Evolutionary conservation across 37 sponge, comb jelly and placozoan species (phyloP).

Genomic region (Halichondria panicea): DNA sequence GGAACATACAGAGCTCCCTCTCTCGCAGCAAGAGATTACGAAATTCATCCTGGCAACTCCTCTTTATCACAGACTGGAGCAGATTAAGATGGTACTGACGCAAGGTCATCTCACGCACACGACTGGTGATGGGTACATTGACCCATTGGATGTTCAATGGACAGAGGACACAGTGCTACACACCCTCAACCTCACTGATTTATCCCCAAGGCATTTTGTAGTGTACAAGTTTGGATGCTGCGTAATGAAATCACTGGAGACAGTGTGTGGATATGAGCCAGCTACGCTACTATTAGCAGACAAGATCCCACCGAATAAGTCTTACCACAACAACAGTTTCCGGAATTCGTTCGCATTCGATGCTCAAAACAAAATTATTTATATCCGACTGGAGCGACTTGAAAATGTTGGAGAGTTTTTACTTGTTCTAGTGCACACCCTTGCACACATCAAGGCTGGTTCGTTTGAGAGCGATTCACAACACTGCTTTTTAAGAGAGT

Average conservation of each 20-base stretch:
- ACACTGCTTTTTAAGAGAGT: slow-evolving; percentile 1
- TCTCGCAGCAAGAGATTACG: neutral
- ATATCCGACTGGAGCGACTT: slow-evolving; percentile 1
- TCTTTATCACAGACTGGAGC: slow-evolving; percentile 1
- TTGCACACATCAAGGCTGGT: neutral
- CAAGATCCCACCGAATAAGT: slow-evolving; percentile 5
- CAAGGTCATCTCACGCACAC: neutral
- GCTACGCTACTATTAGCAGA: slow-evolving; percentile 2
- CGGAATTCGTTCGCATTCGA: neutral
- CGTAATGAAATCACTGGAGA: neutral
- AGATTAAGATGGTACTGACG: slow-evolving; percentile 3
- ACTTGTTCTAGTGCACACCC: slow-evolving; percentile 7
- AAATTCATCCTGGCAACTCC: neutral
- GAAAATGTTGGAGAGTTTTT: slow-evolving; percentile 16
- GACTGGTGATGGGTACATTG: neutral
- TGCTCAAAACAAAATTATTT: neutral
- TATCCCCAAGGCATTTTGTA: neutral
- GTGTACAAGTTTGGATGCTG: slow-evolving; percentile 13
- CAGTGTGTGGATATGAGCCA: neutral
- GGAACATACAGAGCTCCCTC: neutral
- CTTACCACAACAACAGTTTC: neutral
- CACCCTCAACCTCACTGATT: neutral
- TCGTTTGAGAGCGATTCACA: neutral
- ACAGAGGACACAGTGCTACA: neutral
- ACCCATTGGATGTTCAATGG: neutral